Evolutionary conservation across 2,888 invertebrate genomes (phyloP), one percentile per base, ranked within the genome.

Genomic region (Drosophila sordidula): DNA sequence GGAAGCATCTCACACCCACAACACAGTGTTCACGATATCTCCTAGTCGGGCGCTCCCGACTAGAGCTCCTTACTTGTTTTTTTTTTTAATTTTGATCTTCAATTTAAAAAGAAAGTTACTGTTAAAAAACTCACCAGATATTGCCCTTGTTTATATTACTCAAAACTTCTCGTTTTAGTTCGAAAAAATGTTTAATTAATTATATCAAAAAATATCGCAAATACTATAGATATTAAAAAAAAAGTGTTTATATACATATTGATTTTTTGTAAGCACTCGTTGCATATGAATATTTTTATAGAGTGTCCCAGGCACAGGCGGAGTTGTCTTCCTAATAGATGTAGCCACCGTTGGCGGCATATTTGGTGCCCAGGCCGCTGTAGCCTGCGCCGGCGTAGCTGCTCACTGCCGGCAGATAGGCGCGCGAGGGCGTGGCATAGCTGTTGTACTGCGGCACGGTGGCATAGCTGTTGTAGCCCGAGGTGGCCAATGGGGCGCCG

Each of bases 331-430:
- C n/a, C 56, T 87, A 91, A 51, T 90, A 90, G 58, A 90, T 36
- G 55, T 70, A 83, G 29, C 85, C 63, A 14, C 42, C 6, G 14
- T 54, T 52, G 9, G 46, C 63, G 42, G 70, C 89, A 49, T 90
- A 90, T 50, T 89, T 80, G 29, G 90, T 90, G 44, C 82, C 90
- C 49, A 82, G 69, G 5, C 85, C 84, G 14, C 29, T 63, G 56
- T 72, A 82, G 26, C 81, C 62, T 11, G 45, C 4, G 12, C 56
- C 50, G 26, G 38, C 51, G 42, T 68, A 83, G 38, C 63, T 66
- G 0, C 56, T 50, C 45, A 58, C 42, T 0, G 83, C 71, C 0
- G 84, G 80, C 56, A 84, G 44, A 51, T 84, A 84, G 44, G 71
- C 45, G 25, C 70, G 67, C 1, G 88, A 79, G 3, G 84, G 88